Percentiles rank a stretch among this genome's conserved stretches.
These are phyloP conservation scores for Sternotherus odoratus DNA, from an alignment of 2,797 vertebrate genomes.

Conservation along the genomic window DNA sequence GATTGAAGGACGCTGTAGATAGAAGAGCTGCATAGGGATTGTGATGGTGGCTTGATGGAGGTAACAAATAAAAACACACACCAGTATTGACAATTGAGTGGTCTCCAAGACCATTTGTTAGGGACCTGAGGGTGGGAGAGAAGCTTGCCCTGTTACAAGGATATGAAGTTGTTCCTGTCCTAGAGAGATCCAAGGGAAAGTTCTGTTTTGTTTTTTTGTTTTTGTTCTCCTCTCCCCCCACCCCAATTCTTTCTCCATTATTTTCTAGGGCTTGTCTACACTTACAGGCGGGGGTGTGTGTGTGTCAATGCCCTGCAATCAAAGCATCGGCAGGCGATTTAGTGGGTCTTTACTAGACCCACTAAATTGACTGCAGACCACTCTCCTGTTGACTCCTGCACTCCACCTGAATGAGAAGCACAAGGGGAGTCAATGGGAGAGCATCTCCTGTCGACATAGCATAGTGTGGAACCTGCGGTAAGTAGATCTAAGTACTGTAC, in stretches of 20 bases:
- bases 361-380: too few relatives aligned
- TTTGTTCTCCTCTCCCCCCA: background rate
- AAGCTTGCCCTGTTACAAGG: background rate
- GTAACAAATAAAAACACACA: background rate
- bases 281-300: too few relatives aligned
- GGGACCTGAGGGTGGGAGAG: background rate
- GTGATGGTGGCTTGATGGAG: background rate
- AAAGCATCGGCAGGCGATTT: too few relatives aligned
- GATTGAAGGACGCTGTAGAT: background rate
- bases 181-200: background rate
- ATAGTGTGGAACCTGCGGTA: too few relatives aligned
- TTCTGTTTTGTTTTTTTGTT: background rate
- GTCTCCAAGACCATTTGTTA: background rate
- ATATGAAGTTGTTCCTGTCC: fast-evolving
- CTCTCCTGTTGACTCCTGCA: too few relatives aligned
- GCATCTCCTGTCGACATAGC: too few relatives aligned
- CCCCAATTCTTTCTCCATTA: background rate
- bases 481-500: too few relatives aligned
- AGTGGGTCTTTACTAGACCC: too few relatives aligned
- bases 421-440: too few relatives aligned
- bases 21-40: background rate
- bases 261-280: background rate
- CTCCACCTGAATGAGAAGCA: too few relatives aligned
- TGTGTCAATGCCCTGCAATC: fast-evolving
- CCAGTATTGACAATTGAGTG: background rate